These are phyloP conservation scores for Xenus cinereus DNA, from an alignment of 2,113 vertebrate genomes.

Conservation along the genomic window DNA sequence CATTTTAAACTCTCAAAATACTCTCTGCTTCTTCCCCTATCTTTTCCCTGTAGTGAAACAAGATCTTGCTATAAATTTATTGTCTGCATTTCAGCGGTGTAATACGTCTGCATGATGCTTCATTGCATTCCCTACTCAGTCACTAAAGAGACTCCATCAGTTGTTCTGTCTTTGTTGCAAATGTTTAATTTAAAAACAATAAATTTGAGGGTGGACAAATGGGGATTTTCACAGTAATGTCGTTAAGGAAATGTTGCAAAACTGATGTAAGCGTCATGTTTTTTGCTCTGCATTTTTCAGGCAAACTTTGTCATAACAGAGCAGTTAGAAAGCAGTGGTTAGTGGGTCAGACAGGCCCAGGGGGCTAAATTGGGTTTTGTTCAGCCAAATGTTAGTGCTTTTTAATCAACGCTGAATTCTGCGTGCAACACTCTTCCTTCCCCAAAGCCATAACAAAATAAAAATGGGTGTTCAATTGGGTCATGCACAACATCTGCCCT, in stretches of 20 bases:
- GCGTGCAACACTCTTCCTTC: background rate
- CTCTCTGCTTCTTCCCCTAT: background rate
- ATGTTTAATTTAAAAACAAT: background rate
- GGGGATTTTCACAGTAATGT: background rate
- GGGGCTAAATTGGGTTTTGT: background rate
- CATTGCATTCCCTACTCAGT: accelerated
- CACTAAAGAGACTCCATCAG: background rate
- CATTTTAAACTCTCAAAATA: background rate
- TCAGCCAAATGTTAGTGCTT: conserved; percentile 43
- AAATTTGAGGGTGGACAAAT: background rate
- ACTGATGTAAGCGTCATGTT: background rate
- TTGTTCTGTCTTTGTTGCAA: background rate
- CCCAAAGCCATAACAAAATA: conserved; percentile 44
- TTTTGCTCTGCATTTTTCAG: background rate
- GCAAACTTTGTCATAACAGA: conserved; percentile 12
- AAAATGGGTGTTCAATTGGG: background rate
- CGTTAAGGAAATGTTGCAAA: conserved; percentile 7
- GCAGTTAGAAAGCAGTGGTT: conserved; percentile 54
- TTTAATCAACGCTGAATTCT: conserved; percentile 6
- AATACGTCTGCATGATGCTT: background rate
- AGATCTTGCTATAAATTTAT: background rate
- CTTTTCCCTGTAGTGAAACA: background rate
- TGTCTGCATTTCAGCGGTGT: background rate
- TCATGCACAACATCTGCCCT: conserved; percentile 27
- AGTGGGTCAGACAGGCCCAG: conserved; percentile 62